These are phyloP conservation scores for Ditula angustiorana DNA, from an alignment of 2,888 invertebrate genomes.

Conservation along the genomic window DNA sequence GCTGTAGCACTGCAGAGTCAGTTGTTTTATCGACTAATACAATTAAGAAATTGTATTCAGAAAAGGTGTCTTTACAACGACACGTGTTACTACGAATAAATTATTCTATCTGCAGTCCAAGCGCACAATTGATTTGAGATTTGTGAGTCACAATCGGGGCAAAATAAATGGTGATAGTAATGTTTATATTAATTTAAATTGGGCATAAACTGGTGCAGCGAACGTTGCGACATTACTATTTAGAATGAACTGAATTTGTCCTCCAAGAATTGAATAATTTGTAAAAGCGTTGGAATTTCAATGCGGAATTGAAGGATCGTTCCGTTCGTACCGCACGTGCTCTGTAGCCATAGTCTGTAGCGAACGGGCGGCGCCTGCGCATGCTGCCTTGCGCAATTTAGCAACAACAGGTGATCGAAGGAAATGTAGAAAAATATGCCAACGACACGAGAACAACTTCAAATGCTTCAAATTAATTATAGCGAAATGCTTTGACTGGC, in stretches of 20 bases:
- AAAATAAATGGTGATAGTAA: constrained; percentile 32
- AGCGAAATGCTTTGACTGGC: too few relatives aligned
- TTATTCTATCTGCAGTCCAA: constrained; percentile 16
- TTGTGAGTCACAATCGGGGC: constrained; percentile 30
- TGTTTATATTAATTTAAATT: constrained; percentile 38
- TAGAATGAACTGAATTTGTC: constrained; percentile 21
- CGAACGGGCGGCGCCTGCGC: constrained; percentile 41
- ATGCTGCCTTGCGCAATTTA: constrained; percentile 49
- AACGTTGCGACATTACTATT: constrained; percentile 32
- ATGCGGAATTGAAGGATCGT: constrained; percentile 54
- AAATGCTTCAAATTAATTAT: too few relatives aligned
- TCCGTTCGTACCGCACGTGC: constrained; percentile 58
- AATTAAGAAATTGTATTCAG: constrained; percentile 32
- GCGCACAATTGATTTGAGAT: constrained; percentile 24
- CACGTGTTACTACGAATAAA: constrained; percentile 33
- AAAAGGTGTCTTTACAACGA: constrained; percentile 25
- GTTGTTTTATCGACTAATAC: neutral
- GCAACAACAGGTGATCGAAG: constrained; percentile 58
- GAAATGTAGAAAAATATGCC: too few relatives aligned
- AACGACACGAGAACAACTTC: too few relatives aligned
- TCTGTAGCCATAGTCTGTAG: too few relatives aligned
- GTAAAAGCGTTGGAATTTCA: constrained; percentile 48
- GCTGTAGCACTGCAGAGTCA: neutral
- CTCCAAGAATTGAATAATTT: constrained; percentile 21
- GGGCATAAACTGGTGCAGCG: constrained; percentile 20